A percentile compares a stretch with the other conserved stretches of the same genome.
Conservation (phyloP, 1,140 invertebrate species). For the Drosophila triauraria region DNA sequence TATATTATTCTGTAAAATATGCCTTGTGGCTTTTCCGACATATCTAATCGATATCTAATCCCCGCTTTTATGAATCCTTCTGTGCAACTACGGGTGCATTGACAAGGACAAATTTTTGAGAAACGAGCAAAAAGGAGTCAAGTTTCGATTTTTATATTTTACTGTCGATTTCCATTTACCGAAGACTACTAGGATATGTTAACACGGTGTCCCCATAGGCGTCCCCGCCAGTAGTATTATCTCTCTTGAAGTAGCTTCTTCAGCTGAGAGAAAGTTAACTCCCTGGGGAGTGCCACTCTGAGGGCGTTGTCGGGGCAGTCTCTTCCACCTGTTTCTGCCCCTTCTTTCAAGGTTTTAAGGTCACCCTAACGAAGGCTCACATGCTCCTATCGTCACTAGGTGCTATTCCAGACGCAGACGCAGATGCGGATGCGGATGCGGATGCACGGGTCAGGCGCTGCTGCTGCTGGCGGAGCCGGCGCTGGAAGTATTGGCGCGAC, state of each 20-base stretch:
- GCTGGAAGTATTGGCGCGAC: conserved; percentile 41
- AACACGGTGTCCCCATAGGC: neutral
- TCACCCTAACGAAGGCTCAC: neutral
- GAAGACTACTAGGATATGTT: conserved; percentile 2
- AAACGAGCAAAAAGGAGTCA: neutral
- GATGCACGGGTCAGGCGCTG: neutral
- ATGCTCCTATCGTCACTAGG: neutral
- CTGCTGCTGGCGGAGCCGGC: conserved; percentile 28
- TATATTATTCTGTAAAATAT: too few species aligned
- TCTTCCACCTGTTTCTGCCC: neutral
- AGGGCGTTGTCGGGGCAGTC: too few species aligned
- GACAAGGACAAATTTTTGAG: too few species aligned
- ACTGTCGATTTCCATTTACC: neutral
- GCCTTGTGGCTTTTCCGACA: too few species aligned
- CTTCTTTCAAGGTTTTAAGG: neutral
- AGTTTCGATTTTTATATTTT: neutral
- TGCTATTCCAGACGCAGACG: neutral
- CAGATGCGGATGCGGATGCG: neutral
- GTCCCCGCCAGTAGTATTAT: too few species aligned
- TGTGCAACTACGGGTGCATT: too few species aligned
- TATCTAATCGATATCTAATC: too few species aligned
- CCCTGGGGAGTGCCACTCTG: too few species aligned
- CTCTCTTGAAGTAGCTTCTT: too few species aligned
- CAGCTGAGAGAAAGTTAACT: too few species aligned
- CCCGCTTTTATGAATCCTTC: too few species aligned